Evolutionary conservation across 2,113 vertebrate species (phyloP).

Genomic region (Poecilia latipinna): DNA sequence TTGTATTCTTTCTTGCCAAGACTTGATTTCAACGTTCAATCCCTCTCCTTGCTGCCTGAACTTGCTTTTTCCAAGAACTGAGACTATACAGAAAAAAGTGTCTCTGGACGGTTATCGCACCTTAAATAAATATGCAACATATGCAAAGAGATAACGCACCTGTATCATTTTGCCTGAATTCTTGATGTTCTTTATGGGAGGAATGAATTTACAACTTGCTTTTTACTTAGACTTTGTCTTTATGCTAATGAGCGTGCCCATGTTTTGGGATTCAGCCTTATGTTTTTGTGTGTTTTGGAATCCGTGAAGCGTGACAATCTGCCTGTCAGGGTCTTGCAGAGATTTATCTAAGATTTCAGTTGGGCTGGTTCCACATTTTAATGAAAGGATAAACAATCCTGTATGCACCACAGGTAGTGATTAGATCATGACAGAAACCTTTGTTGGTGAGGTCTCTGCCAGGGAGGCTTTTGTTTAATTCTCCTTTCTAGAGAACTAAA

Average conservation of each 20-base stretch:
- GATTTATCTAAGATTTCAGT: constrained; percentile 34
- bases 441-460: background rate
- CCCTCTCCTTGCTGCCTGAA: background rate
- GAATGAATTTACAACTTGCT: background rate
- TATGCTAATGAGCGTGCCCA: background rate
- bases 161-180: background rate
- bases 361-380: background rate
- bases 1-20: background rate
- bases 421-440: background rate
- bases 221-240: background rate
- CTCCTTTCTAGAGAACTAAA: background rate
- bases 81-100: background rate
- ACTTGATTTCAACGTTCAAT: background rate
- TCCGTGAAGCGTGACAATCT: constrained; percentile 15
- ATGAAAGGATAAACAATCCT: constrained; percentile 19
- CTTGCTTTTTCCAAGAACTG: background rate
- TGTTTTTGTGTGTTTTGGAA: background rate
- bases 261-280: background rate
- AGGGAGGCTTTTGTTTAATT: background rate
- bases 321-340: background rate
- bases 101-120: background rate
- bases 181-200: background rate
- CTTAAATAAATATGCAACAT: too few species aligned
- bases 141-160: background rate
- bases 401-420: constrained; percentile 6